Conservation (phyloP, 2,797 vertebrate species). For the Sebastes oblongus region DNA sequence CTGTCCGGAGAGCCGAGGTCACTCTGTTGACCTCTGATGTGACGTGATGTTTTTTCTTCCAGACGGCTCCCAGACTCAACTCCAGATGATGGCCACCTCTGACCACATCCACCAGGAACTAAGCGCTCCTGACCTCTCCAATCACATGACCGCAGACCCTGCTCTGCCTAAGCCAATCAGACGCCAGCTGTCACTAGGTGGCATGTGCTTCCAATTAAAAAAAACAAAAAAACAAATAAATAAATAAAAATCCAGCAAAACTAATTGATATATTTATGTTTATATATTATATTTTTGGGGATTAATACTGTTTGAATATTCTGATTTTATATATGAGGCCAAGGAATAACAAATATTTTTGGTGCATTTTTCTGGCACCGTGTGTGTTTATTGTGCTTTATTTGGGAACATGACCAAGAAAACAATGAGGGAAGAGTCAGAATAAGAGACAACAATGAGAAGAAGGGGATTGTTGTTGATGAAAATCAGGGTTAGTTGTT, state of each 20-base stretch:
- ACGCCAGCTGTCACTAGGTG: constrained; percentile 79
- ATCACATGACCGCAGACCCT: constrained; percentile 68
- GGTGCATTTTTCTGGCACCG: constrained; percentile 69
- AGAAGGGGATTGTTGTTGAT: constrained; percentile 10
- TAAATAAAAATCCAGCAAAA: constrained; percentile 67
- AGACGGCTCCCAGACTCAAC: constrained; percentile 97
- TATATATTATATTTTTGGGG: constrained; percentile 78
- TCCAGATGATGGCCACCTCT: constrained; percentile 90
- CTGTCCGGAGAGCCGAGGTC: not conserved
- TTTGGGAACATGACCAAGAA: constrained; percentile 68
- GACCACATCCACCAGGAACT: constrained; percentile 28
- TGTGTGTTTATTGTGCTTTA: constrained; percentile 67
- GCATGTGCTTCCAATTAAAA: constrained; percentile 84
- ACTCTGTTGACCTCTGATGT: not conserved
- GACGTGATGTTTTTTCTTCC: constrained; percentile 21
- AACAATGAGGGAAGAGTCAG: constrained; percentile 34
- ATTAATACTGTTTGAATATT: constrained; percentile 83
- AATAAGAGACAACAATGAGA: constrained; percentile 23
- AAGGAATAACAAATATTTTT: constrained; percentile 77
- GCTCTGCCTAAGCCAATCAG: constrained; percentile 79
- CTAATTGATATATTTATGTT: constrained; percentile 85
- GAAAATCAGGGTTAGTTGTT: constrained; percentile 48
- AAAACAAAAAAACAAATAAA: constrained; percentile 49
- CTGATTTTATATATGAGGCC: constrained; percentile 81
- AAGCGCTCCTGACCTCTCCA: constrained; percentile 41